Evolutionary conservation across 2,888 invertebrate species (phyloP).

Genomic region (Epinotia ramella): DNA sequence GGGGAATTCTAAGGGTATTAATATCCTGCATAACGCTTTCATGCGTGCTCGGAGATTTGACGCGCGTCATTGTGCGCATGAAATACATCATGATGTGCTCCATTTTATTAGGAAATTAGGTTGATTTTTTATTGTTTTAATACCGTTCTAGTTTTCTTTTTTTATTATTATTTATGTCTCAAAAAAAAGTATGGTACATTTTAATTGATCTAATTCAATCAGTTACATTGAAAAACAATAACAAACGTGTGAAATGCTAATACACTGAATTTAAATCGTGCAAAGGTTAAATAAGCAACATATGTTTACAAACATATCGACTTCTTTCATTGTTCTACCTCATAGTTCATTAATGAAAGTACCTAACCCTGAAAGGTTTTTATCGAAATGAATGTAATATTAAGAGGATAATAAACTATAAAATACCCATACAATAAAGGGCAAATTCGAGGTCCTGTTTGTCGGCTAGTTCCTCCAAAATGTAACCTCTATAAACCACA

Average conservation of each 20-base stretch:
- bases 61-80: constrained; percentile 20
- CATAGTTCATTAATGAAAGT: neutral
- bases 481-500: too few relatives aligned
- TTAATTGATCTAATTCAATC: too few relatives aligned
- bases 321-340: too few relatives aligned
- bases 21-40: constrained; percentile 41
- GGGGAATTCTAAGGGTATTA: constrained; percentile 57
- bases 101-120: neutral
- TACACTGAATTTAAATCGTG: neutral
- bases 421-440: too few relatives aligned
- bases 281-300: neutral
- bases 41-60: constrained; percentile 28
- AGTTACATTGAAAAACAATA: neutral
- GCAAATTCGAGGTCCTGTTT: too few relatives aligned
- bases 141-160: neutral
- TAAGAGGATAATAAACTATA: too few relatives aligned
- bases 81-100: neutral
- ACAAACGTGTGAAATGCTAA: constrained; percentile 1
- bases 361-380: too few relatives aligned
- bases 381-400: too few relatives aligned
- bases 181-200: too few relatives aligned
- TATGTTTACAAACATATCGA: neutral
- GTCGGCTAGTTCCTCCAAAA: too few relatives aligned
- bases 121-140: neutral
- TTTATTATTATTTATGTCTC: too few relatives aligned